Base-by-base conservation (phyloP, 2,797 vertebrate genomes). In the Triplophysa bombifrons region DNA sequence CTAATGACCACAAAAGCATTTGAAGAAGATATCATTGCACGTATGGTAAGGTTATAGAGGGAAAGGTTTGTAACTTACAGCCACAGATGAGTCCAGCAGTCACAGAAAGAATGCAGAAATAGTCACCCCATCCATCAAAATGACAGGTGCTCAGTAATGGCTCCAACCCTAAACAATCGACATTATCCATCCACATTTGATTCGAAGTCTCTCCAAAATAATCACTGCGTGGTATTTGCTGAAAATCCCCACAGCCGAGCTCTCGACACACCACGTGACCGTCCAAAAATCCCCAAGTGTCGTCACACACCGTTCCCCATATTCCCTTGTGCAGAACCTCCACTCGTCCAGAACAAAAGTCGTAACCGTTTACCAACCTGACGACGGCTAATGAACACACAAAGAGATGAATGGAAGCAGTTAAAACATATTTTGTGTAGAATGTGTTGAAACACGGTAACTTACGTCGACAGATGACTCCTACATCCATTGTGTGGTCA, bases 401-500 rank as follows among this genome's bases (percentile, higher is more conserved):
- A 55, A 2, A 55, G 2, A n/a, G n/a, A 53, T n/a, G 19, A n/a
- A 55, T 3, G 1, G n/a, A 67, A 16, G 53, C 16, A 17, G 53
- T 67, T 66, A 51, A 50, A 46, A 46, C 12, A 46, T 46, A 46
- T 13, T 46, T 13, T 12, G 10, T 2, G 2, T 3, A 2, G 3
- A 10, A 11, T 46, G 12, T 46, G 2, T 56, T 20, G 8, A 56
- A 56, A 56, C n/a, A 25, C 20, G 1, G 3, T 14, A 27, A 69
- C 72, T 74, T 46, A 69, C 73, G 8, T 16, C 34, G 17, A 75
- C 80, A 81, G 44, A 25, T 2, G 17, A 81, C 80, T 27, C 80
- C 60, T 10, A 65, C 67, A 46, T 81, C 67, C 41, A 46, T 64
- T 6, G 19, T 17, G 38, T 76, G 66, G n/a, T n/a, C 73, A 30